Evolutionary conservation across 2,888 invertebrate species (phyloP).

Genomic region (Oscheius sp.): DNA sequence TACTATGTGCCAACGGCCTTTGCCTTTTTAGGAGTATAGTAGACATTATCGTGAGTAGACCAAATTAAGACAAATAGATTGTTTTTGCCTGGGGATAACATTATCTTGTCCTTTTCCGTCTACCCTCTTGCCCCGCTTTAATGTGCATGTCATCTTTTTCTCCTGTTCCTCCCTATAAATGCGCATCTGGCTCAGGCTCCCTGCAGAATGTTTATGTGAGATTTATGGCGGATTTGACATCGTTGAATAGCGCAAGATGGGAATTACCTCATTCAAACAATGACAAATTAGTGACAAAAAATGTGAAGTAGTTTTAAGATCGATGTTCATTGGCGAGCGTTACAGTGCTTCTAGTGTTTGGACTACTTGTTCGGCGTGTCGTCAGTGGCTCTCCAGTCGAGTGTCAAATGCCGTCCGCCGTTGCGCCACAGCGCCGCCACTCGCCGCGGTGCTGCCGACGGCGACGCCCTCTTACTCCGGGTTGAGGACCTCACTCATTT

Average conservation of each 20-base stretch:
- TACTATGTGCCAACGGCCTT: neutral
- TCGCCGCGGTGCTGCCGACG: conserved; percentile 26
- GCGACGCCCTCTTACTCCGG: conserved; percentile 12
- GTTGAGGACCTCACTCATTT: neutral
- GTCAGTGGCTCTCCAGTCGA: conserved; percentile 37
- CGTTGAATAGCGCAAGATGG: no score
- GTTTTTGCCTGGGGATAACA: no score
- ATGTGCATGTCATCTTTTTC: neutral
- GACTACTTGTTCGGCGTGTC: conserved; percentile 36
- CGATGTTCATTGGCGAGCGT: conserved; percentile 32
- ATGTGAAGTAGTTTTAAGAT: conserved; percentile 32
- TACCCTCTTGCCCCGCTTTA: neutral
- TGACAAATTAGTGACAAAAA: neutral
- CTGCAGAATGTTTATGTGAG: neutral
- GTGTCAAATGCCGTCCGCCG: conserved; percentile 38
- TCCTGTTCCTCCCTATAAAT: neutral
- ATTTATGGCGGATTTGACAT: neutral
- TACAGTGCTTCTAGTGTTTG: conserved; percentile 37
- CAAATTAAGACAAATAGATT: no score
- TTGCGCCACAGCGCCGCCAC: conserved; percentile 34
- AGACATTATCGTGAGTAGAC: no score
- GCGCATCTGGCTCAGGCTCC: neutral
- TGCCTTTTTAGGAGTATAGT: neutral
- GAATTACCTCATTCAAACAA: no score
- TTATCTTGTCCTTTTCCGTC: neutral